Base-by-base conservation (phyloP, 2,888 invertebrate genomes). In the Chrysomela aeneicollis region DNA sequence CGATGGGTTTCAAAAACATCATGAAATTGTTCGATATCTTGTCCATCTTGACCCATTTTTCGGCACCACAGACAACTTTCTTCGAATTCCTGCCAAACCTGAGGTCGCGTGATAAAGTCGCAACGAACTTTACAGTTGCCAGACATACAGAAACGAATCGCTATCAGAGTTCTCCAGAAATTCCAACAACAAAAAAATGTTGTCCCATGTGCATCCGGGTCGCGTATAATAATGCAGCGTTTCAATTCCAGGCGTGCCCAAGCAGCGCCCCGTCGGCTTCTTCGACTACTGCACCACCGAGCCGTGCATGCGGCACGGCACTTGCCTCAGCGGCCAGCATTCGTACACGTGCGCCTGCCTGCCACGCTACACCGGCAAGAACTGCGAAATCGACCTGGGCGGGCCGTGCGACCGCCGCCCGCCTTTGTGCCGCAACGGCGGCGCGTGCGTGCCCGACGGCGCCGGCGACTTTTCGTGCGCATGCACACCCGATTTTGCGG, bases 271-370 rank as follows among this genome's bases (percentile, higher is more conserved):
- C 4, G 60, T 67, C 6, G 70, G 68, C 8, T 62, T n/a, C n/a
- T n/a, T 69, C 15, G 75, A 75, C 82, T 88, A 88, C 81, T 94
- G 94, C 82, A 85, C 88, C 77, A 88, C 90, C 79, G 92, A 93
- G 81, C 92, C 93, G 22, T 93, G 93, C 84, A 89, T 93, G 90
- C 86, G 90, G 76, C 93, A 91, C 81, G 94, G 94, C 61, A 88
- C 87, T 52, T 94, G 93, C 83, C 88, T 92, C 71, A 92, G 91
- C 47, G 86, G 89, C 74, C 86, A 87, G 70, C 93, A 94, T 78
- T 87, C 85, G 81, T 95, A 94, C 82, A 91, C 91, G 78, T 96
- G 96, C 82, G 89, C 89, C 79, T 95, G 95, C 84, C 87, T 90
- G 63, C 89, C 93, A 32, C 88, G 94, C 61, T 95, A 93, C 83